Evolutionary conservation across 2,113 vertebrate genomes (phyloP).

Genomic region (Thalassarche chlororhynchos): DNA sequence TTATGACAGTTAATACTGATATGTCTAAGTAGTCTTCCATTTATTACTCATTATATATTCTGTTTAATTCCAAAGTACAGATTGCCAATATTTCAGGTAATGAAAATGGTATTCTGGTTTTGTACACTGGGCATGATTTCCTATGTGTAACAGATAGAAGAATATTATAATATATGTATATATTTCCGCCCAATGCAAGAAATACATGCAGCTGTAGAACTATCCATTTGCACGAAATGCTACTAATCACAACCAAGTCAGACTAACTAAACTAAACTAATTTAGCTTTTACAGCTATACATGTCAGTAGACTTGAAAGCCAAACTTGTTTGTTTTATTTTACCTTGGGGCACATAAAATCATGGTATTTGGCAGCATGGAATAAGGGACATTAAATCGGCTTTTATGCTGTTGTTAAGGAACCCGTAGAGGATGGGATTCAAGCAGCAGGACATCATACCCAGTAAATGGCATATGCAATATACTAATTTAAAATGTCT

Average conservation of each 20-base stretch:
- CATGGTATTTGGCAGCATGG: conserved; percentile 75
- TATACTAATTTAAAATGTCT: conserved; percentile 86
- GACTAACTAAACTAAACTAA: neutral
- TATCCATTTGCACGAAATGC: neutral
- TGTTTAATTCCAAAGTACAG: conserved; percentile 34
- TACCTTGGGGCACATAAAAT: conserved; percentile 21
- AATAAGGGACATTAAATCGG: conserved; percentile 80
- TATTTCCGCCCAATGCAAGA: conserved; percentile 19
- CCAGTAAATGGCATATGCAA: conserved; percentile 85
- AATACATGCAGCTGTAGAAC: neutral
- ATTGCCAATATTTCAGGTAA: neutral
- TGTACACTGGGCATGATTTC: neutral
- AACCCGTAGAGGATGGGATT: conserved; percentile 87
- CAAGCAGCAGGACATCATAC: conserved; percentile 85
- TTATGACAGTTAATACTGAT: conserved; percentile 26
- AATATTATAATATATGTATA: neutral
- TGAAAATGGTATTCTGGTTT: neutral
- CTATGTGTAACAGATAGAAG: neutral
- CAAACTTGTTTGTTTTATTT: conserved; percentile 1
- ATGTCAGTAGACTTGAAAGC: neutral
- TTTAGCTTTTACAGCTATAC: neutral
- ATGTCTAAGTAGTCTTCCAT: neutral
- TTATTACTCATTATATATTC: neutral
- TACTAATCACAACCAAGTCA: neutral
- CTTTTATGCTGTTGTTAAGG: conserved; percentile 85